These are phyloP conservation scores for Parnassius glacialis DNA, from an alignment of 2,888 invertebrate genomes.

Conservation along the genomic window DNA sequence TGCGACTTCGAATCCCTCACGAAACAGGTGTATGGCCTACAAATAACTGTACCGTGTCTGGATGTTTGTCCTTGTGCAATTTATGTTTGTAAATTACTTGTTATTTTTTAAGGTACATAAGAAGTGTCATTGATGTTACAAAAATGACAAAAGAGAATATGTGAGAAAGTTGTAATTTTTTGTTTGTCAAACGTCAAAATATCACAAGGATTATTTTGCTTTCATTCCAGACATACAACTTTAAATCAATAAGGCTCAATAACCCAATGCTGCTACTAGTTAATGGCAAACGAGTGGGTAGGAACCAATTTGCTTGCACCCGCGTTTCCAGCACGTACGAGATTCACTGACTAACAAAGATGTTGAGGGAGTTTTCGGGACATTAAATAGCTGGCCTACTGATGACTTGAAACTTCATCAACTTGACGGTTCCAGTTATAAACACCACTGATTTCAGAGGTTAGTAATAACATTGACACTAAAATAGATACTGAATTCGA, in stretches of 20 bases:
- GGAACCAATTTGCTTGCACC: slow-evolving; percentile 83
- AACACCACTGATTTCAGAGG: background rate
- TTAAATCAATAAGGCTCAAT: slow-evolving; percentile 88
- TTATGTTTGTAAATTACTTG: too few species aligned
- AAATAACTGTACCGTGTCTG: too few species aligned
- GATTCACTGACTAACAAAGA: slow-evolving; percentile 53
- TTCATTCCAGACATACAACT: slow-evolving; percentile 85
- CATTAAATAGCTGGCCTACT: background rate
- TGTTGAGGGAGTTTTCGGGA: slow-evolving; percentile 9
- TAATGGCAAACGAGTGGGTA: slow-evolving; percentile 87
- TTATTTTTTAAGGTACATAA: too few species aligned
- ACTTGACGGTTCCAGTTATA: background rate
- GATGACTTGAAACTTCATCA: background rate
- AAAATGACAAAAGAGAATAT: too few species aligned
- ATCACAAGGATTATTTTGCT: slow-evolving; percentile 17
- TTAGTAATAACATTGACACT: too few species aligned
- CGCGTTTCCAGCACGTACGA: slow-evolving; percentile 85
- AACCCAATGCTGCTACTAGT: slow-evolving; percentile 87
- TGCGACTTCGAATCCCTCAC: too few species aligned
- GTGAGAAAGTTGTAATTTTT: too few species aligned
- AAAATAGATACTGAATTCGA: too few species aligned
- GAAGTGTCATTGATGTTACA: too few species aligned
- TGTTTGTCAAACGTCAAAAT: too few species aligned
- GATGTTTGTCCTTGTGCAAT: too few species aligned
- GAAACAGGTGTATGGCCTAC: too few species aligned